A percentile compares a stretch with the other conserved stretches of the same genome.
Conservation (phyloP, 2,888 invertebrate genomes). For the Elegia similella region DNA sequence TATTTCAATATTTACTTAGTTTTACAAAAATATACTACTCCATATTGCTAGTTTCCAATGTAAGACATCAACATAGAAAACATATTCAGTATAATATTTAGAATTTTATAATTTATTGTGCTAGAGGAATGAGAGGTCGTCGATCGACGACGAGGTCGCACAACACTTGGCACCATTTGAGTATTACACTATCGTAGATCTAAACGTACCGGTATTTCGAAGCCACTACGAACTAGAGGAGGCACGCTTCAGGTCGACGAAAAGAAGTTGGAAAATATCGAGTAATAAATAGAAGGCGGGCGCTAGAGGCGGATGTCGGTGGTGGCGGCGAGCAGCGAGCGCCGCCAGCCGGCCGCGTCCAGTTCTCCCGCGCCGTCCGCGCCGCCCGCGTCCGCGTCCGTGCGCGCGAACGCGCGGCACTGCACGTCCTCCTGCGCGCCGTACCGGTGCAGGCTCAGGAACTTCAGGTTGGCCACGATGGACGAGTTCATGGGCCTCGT, state of each 20-base stretch:
- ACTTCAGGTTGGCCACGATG: slow-evolving; percentile 67
- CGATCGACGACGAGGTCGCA: slow-evolving; percentile 48
- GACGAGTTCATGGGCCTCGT: slow-evolving; percentile 65
- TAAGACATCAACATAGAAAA: slow-evolving; percentile 36
- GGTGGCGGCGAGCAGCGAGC: slow-evolving; percentile 51
- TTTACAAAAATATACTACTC: slow-evolving; percentile 53
- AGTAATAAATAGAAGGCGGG: slow-evolving; percentile 56
- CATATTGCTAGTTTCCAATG: slow-evolving; percentile 50
- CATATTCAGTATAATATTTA: slow-evolving; percentile 42
- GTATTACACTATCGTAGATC: slow-evolving; percentile 65
- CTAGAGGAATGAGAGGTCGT: slow-evolving; percentile 71
- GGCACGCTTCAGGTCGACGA: slow-evolving; percentile 70
- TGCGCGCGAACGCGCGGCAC: slow-evolving; percentile 45
- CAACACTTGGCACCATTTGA: slow-evolving; percentile 69
- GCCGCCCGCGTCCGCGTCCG: slow-evolving; percentile 31
- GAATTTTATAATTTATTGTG: slow-evolving; percentile 59
- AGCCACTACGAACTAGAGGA: slow-evolving; percentile 59
- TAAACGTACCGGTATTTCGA: slow-evolving; percentile 50
- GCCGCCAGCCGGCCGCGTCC: slow-evolving; percentile 29
- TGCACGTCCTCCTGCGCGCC: slow-evolving; percentile 57
- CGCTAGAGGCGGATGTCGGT: slow-evolving; percentile 62
- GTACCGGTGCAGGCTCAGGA: slow-evolving; percentile 72
- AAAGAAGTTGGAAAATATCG: slow-evolving; percentile 63
- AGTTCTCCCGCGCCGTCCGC: slow-evolving; percentile 21
- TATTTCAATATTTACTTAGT: slow-evolving; percentile 42